Evolutionary conservation across 2,888 invertebrate genomes (phyloP), one percentile per base, ranked within the genome.

Genomic region (Lysandra bellargus): DNA sequence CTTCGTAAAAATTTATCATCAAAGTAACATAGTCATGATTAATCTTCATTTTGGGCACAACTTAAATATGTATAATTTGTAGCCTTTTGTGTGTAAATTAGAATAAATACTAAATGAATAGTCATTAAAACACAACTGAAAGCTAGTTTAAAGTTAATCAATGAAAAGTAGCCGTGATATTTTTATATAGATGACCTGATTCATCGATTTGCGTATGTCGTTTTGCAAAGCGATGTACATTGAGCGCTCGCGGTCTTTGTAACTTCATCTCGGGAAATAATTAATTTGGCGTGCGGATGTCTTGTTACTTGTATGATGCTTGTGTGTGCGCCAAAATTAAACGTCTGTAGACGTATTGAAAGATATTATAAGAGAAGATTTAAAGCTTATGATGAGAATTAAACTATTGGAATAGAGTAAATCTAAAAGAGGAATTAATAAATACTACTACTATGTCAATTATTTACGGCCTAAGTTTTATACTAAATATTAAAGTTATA

Each of bases 201-300:
- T 64, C 12, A 64, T 64, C 30, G 64, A 30, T 64, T 64, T 64
- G 64, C 7, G 64, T 64, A 23, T 64, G 12, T 64, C 30, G 64
- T 4, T 30, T 12, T 64, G 30, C 30, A 64, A 30, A 64, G 30
- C 30, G 64, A 60, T 60, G n/a, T 60, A 60, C 23, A 23, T 61
- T 9, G n/a, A 64, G 64, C 30, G 9, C 23, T 61, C n/a, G 5
- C 23, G 30, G 64, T 64, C 64, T 30, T 64, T 30, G 64, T 64
- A 64, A 30, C 64, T 30, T 12, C 23, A 64, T 12, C 64, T 30
- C 64, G 9, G 64, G 64, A 64, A 64, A 64, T 30, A 64, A 64
- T 64, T 64, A 64, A 64, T 64, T 64, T 64, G 12, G 64, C 64
- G 64, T 30, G 64, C 64, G 30, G 30, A 64, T 64, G 61, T n/a